These are phyloP conservation scores for Vultur gryphus DNA, from an alignment of 2,797 vertebrate genomes.

Conservation along the genomic window DNA sequence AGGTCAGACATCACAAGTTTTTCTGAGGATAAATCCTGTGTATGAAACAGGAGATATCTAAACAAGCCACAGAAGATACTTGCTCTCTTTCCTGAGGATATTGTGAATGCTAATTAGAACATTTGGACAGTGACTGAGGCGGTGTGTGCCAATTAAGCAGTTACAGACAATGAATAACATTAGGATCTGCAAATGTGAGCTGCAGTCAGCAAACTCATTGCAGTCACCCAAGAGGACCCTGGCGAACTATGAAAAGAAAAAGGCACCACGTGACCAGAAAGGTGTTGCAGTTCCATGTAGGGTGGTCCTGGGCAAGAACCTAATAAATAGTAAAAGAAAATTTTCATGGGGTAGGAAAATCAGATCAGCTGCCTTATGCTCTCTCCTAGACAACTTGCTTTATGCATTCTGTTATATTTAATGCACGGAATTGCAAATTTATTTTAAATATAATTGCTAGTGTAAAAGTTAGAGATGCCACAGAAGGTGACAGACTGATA, in stretches of 20 bases:
- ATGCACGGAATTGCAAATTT: not conserved
- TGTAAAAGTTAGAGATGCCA: not conserved
- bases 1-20: not conserved
- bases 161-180: not conserved
- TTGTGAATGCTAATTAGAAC: not conserved
- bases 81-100: not conserved
- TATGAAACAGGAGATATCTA: not conserved
- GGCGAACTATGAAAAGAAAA: not conserved
- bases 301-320: not conserved
- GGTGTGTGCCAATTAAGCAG: not conserved
- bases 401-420: not conserved
- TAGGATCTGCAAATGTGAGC: not conserved
- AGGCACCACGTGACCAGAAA: not conserved
- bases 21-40: not conserved
- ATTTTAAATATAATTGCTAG: not conserved
- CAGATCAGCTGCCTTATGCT: not conserved
- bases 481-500: not conserved
- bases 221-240: not conserved
- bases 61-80: not conserved
- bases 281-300: not conserved
- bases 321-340: not conserved
- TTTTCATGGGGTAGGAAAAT: not conserved
- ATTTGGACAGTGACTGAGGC: not conserved
- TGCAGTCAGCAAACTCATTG: rapidly evolving
- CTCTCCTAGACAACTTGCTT: not conserved